Evolutionary conservation across 1,140 invertebrate species (phyloP).

Genomic region (Drosophila pachea): DNA sequence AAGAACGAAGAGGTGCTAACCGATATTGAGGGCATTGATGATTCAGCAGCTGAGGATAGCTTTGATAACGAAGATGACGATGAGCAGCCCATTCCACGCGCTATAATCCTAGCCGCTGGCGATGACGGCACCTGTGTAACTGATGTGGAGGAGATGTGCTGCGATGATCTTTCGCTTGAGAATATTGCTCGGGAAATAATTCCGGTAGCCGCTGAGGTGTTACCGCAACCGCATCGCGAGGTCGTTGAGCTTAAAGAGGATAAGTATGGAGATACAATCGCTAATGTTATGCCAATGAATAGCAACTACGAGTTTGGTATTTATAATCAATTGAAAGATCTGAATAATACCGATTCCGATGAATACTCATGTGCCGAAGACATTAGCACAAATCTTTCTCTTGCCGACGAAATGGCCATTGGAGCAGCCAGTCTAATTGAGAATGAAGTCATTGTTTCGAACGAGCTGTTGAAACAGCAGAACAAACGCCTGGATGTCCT

Average conservation of each 20-base stretch:
- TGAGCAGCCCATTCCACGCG: conserved; percentile 66
- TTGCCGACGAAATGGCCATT: conserved; percentile 44
- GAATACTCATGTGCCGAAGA: conserved; percentile 79
- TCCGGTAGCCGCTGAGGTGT: conserved; percentile 52
- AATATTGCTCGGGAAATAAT: conserved; percentile 30
- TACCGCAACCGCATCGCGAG: conserved; percentile 79
- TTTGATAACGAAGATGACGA: conserved; percentile 71
- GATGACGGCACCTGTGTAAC: conserved; percentile 67
- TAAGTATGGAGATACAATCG: conserved; percentile 78
- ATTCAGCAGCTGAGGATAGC: conserved; percentile 78
- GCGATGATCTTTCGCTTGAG: conserved; percentile 59
- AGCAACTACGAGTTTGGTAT: conserved; percentile 75
- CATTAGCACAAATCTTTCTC: conserved; percentile 48
- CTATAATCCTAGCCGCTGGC: conserved; percentile 62
- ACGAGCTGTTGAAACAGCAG: conserved; percentile 65
- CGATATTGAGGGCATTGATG: conserved; percentile 80
- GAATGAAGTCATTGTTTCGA: conserved; percentile 69
- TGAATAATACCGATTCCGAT: conserved; percentile 79
- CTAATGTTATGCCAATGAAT: conserved; percentile 79
- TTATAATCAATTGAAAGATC: conserved; percentile 66
- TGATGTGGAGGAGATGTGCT: conserved; percentile 79
- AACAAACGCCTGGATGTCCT: conserved; percentile 66
- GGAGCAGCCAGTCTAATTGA: conserved; percentile 49
- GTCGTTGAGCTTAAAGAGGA: conserved; percentile 80
- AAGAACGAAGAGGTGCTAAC: conserved; percentile 75